Evolutionary conservation across 2,888 invertebrate species (phyloP).

Genomic region (Chirona hameri): DNA sequence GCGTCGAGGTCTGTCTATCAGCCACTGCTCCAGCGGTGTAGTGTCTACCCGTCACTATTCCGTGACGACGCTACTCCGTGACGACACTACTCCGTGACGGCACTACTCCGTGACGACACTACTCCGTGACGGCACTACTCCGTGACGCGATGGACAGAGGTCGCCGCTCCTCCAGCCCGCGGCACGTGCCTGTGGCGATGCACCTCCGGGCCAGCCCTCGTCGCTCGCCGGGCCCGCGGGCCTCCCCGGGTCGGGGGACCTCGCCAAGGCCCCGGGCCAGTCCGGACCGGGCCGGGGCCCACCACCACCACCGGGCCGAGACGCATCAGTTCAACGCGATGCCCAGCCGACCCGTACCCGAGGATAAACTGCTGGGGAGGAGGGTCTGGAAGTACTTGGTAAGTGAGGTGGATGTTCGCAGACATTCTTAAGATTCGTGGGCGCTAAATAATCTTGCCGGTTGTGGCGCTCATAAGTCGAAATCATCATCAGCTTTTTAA

Average conservation of each 20-base stretch:
- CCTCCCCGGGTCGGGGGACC: not conserved
- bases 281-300: not conserved
- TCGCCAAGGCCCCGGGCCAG: not conserved
- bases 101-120: too few species aligned
- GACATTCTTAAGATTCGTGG: too few species aligned
- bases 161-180: constrained; percentile 3
- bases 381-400: not conserved
- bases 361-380: not conserved
- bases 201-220: not conserved
- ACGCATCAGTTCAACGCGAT: not conserved
- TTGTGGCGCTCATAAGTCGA: too few species aligned
- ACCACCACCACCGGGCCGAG: not conserved
- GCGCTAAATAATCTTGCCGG: too few species aligned
- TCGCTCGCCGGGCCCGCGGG: not conserved
- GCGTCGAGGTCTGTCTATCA: too few species aligned
- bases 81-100: too few species aligned
- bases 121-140: too few species aligned
- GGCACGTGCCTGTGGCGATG: not conserved
- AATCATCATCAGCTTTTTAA: too few species aligned
- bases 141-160: not conserved
- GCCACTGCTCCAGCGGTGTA: too few species aligned
- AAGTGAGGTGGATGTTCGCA: not conserved
- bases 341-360: not conserved
- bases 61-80: too few species aligned
- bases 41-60: too few species aligned